These are phyloP conservation scores for Phyllostomus discolor DNA, from an alignment of 2,113 vertebrate species.

Conservation along the genomic window DNA sequence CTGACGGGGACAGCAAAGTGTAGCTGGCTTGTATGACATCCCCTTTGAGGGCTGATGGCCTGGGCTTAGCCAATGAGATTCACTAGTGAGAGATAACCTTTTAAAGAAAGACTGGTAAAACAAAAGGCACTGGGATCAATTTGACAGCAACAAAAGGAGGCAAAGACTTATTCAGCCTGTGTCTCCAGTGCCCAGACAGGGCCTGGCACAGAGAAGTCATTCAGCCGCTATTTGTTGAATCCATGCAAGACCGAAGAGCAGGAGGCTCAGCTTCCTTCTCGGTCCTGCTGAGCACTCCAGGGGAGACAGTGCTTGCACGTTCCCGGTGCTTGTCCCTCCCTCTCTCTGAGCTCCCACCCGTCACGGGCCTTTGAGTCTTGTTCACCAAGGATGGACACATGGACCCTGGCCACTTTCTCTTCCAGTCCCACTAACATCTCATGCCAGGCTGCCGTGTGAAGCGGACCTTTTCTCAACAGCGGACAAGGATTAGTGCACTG, in stretches of 20 bases:
- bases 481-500: neutral
- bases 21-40: neutral
- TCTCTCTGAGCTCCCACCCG: neutral
- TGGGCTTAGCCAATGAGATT: neutral
- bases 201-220: neutral
- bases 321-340: too few species aligned
- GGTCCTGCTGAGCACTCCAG: neutral
- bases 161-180: neutral
- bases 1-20: neutral
- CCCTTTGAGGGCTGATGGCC: neutral
- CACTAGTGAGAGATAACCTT: neutral
- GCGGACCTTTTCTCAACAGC: neutral
- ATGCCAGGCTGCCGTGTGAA: neutral
- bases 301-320: neutral
- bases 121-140: neutral
- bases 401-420: neutral
- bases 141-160: neutral
- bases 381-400: neutral
- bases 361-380: neutral
- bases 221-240: neutral
- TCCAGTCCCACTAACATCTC: neutral
- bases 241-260: neutral
- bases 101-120: neutral
- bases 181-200: neutral
- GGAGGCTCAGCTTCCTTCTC: neutral